Evolutionary conservation across 2,797 vertebrate genomes (phyloP), one percentile per base, ranked within the genome.

Genomic region (Semaprochilodus insignis): DNA sequence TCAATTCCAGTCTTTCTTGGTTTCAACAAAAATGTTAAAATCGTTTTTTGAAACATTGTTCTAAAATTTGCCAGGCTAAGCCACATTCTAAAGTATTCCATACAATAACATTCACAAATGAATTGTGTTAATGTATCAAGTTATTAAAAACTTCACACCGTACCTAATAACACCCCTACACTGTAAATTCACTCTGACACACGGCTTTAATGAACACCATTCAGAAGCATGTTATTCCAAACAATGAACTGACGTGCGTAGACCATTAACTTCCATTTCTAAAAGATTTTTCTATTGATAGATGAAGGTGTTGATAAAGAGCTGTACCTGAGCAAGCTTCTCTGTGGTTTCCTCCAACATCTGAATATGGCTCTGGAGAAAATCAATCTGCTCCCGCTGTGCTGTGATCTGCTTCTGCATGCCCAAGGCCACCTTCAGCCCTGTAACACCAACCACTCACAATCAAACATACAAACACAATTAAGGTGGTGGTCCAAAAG

Each of bases 381-480:
- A 91, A 86, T 97, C 96, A 3, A 95, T 94, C 83, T 96, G 94
- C 84, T 94, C 93, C 88, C 96, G 95, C 86, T 94, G 95, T 82
- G 93, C 94, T 34, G 96, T 96, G 88, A 98, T 93, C 88, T 95
- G 94, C 90, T 94, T 93, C 92, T 98, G 96, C 96, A 97, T 96
- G 83, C 94, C 92, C 87, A 92, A 86, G 67, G 96, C 96, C 88
- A 95, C 92, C 90, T 94, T 95, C 85, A 96, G 88, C 83, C 96
- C 97, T 97, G 85, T 31, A 83, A 48, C 60, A 77, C 65, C 70
- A 65, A 76, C n/a, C 16, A 16, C 23, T 31, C 21, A 21, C 19
- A 34, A 23, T 34, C 13, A 34, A 52, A 21, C 27, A 25, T 19
- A 25, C 31, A 15, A 27, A 66, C 3, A 62, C 14, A 48, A 48